phyloP scores from a whole-genome alignment of 1,140 invertebrate genomes.

The Ylistrum balloti region DNA sequence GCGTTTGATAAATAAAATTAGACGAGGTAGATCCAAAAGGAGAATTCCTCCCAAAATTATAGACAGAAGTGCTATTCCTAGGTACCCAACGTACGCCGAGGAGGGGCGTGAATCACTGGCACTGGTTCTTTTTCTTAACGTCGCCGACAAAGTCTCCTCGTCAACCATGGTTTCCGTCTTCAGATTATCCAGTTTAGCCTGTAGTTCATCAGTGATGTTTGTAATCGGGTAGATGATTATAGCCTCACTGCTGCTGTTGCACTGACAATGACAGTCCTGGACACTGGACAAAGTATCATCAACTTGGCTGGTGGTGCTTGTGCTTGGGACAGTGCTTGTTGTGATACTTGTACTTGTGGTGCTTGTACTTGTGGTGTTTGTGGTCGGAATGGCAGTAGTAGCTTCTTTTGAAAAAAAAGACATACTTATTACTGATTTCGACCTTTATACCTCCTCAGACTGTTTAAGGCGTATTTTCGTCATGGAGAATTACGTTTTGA shows the following conservation, averaged over 20 bases:
- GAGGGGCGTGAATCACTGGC: conserved; percentile 37
- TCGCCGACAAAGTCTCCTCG: background rate
- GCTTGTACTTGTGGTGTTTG: background rate
- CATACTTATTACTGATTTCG: no score
- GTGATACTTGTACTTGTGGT: background rate
- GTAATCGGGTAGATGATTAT: background rate
- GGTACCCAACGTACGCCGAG: conserved; percentile 41
- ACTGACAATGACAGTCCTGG: background rate
- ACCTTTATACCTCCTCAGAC: no score
- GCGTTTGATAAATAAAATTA: background rate
- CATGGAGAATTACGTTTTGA: no score
- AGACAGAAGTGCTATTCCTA: background rate
- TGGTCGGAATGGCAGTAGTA: background rate
- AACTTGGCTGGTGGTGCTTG: background rate
- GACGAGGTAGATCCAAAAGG: background rate
- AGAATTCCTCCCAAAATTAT: background rate
- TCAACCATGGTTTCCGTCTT: conserved; percentile 35
- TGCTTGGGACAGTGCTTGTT: background rate
- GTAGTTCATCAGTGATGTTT: background rate
- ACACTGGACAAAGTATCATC: background rate
- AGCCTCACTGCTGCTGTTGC: background rate
- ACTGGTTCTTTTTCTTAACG: conserved; percentile 12
- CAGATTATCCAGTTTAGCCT: background rate
- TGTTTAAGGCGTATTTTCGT: no score
- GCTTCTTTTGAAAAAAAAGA: no score